A percentile compares a stretch with the other conserved stretches of the same genome.
These are phyloP conservation scores for Carassius auratus DNA, from an alignment of 2,113 vertebrate genomes.

Conservation along the genomic window DNA sequence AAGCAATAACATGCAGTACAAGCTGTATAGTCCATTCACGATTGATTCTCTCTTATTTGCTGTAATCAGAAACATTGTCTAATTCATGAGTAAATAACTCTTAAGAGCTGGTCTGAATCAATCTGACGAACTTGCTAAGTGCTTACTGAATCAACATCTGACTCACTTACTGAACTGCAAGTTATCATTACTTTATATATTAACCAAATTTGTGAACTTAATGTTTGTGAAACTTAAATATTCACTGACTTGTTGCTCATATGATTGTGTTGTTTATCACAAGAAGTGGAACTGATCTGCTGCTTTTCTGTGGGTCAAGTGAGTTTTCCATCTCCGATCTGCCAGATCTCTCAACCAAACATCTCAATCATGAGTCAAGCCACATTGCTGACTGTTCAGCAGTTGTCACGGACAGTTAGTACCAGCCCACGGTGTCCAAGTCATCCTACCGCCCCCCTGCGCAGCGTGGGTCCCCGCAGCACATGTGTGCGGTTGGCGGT, in stretches of 20 bases:
- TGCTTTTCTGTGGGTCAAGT: conserved; percentile 9
- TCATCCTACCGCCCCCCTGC: conserved; percentile 34
- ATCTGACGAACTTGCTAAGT: neutral
- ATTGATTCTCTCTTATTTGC: neutral
- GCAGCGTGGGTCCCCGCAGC: conserved; percentile 6
- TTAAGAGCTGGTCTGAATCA: neutral
- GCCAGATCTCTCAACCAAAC: conserved; percentile 18
- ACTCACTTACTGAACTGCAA: neutral
- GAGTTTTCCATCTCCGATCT: neutral
- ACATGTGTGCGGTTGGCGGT: conserved; percentile 31
- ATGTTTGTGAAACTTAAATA: neutral
- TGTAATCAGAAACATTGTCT: neutral
- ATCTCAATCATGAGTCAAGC: conserved; percentile 29
- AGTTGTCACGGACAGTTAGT: conserved; percentile 35
- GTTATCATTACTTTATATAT: neutral
- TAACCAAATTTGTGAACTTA: neutral
- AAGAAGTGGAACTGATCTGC: neutral
- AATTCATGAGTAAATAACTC: neutral
- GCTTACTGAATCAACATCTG: neutral
- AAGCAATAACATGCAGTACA: neutral
- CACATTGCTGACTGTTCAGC: conserved; percentile 25
- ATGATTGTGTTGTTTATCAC: neutral
- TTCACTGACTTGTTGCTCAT: neutral
- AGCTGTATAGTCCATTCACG: neutral
- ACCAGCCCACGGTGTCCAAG: conserved; percentile 29